Conservation (phyloP, 2,888 invertebrate species). For the Fragum sueziense region DNA sequence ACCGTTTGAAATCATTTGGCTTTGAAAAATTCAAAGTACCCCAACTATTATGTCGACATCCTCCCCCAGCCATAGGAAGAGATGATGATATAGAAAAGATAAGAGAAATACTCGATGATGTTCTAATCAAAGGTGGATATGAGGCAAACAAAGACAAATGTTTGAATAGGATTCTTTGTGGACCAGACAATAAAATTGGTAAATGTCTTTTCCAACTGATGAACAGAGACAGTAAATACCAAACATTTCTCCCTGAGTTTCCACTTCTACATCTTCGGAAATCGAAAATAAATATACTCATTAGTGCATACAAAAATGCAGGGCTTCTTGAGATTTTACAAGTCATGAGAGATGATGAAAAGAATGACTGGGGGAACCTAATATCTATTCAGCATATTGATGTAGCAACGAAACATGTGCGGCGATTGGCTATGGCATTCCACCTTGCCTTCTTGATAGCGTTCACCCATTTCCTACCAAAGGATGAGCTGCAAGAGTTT, state of each 20-base stretch:
- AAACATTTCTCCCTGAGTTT: conserved; percentile 44
- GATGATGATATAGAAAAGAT: conserved; percentile 48
- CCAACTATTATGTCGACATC: conserved; percentile 38
- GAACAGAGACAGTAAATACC: conserved; percentile 19
- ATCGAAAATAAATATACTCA: conserved; percentile 46
- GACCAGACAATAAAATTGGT: conserved; percentile 49
- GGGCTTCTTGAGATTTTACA: conserved; percentile 44
- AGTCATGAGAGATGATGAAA: conserved; percentile 44
- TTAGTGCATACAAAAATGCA: conserved; percentile 47
- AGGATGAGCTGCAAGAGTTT: background rate
- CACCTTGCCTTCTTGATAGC: conserved; percentile 31
- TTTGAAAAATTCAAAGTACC: conserved; percentile 41
- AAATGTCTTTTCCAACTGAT: conserved; percentile 24
- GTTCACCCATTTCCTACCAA: conserved; percentile 14
- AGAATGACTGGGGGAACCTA: conserved; percentile 43
- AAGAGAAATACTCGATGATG: conserved; percentile 46
- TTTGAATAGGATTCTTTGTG: conserved; percentile 41
- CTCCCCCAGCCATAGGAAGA: conserved; percentile 57
- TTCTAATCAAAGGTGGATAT: conserved; percentile 41
- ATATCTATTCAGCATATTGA: conserved; percentile 44
- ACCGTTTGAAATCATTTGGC: conserved; percentile 21
- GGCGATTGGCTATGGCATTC: conserved; percentile 13
- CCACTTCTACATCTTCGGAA: conserved; percentile 45
- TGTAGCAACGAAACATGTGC: conserved; percentile 30
- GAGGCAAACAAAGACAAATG: conserved; percentile 7